Evolutionary conservation across 2,113 vertebrate species (phyloP), one percentile per base, ranked within the genome.

Genomic region (Corythornis madagascariensis): DNA sequence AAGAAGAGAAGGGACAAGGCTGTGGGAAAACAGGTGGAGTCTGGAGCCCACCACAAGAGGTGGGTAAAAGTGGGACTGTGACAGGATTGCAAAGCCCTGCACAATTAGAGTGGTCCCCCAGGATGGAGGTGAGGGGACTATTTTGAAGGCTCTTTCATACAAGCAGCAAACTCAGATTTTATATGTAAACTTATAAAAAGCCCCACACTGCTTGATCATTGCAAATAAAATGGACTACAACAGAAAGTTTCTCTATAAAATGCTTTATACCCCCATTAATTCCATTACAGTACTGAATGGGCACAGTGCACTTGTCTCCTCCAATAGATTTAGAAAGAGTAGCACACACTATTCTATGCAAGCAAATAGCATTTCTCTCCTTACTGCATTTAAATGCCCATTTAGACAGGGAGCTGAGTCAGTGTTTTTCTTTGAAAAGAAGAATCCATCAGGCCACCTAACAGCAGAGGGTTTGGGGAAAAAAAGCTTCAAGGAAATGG

Each of bases 371-470:
- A 31, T 24, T 79, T 63, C 92, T 59, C 93, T 88, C 61, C 82
- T 91, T 43, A 35, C 83, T 13, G 61, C 75, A 91, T 65, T 92
- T 91, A 94, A 96, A 93, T 88, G 89, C 79, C 93, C 92, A 56
- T 77, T 96, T 90, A 89, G 78, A 65, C 56, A 70, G 43, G 38
- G 50, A 26, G 93, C 93, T 81, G 94, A 96, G 90, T 95, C 94
- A 88, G 95, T 81, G 52, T 83, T 95, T 47, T 83, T 13, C 64
- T 67, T 52, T 67, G 78, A 86, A 95, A 92, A 91, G 81, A 64
- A 92, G 91, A 95, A 95, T 94, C 95, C 96, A 97, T 95, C 95
- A 86, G 92, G 80, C 94, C 78, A 60, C 81, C 70, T 67, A 94
- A 94, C 66, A 91, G 85, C 66, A 57, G 71, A 47, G n/a, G 28